These are phyloP conservation scores for Pogoniulus pusillus DNA, from an alignment of 2,797 vertebrate species.

Conservation along the genomic window DNA sequence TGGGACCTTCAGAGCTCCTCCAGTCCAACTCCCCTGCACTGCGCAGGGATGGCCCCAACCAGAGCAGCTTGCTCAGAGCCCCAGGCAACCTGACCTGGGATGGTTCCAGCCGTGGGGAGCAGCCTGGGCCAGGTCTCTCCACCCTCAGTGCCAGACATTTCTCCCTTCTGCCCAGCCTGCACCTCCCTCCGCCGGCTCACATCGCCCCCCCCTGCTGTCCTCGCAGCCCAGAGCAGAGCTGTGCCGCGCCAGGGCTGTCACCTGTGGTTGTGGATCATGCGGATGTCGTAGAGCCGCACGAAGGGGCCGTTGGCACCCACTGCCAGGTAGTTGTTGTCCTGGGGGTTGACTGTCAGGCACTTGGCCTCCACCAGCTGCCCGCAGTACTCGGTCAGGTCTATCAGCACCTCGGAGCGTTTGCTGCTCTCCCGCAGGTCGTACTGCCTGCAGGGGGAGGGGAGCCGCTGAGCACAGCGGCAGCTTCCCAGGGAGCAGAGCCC, in stretches of 20 bases:
- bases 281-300: conserved; percentile 96
- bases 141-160: not conserved
- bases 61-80: not conserved
- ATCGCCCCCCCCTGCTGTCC: not conserved
- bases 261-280: conserved; percentile 99
- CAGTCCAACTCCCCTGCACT: not conserved
- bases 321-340: conserved; percentile 95
- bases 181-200: not conserved
- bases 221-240: not conserved
- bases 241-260: conserved; percentile 20
- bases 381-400: conserved; percentile 96
- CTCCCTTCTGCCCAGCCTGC: not conserved
- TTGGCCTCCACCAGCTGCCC: conserved; percentile 98
- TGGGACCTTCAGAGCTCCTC: not conserved
- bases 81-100: not conserved
- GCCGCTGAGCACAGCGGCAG: not conserved
- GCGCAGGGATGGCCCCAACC: not conserved
- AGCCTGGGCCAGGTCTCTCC: not conserved
- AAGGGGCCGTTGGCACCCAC: conserved; percentile 96
- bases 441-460: conserved; percentile 80
- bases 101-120: not conserved
- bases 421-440: conserved; percentile 97
- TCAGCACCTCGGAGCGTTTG: conserved; percentile 94
- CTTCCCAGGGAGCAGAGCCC: not conserved
- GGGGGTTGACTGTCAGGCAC: conserved; percentile 94